Evolutionary conservation across 2,113 vertebrate species (phyloP), one percentile per base, ranked within the genome.

Genomic region (Cyprinus carpio): DNA sequence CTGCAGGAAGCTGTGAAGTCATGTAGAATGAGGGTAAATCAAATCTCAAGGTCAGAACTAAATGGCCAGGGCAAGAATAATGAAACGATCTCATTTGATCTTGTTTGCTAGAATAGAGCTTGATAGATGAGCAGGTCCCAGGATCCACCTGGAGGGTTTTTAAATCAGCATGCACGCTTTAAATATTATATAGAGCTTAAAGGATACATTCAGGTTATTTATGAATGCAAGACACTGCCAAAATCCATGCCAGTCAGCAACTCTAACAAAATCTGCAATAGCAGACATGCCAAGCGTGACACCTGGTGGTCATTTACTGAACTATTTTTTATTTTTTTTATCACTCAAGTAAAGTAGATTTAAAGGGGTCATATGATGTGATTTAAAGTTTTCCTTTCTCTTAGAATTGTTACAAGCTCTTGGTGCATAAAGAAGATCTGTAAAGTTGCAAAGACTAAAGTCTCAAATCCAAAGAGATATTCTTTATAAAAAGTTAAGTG

Each of bases 251-350:
- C 18, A 37, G 43, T 5, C 27, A 6, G 11, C 20, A 37, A 2
- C 20, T n/a, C 29, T 6, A 58, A 58, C 29, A 58, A n/a, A 18
- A 54, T 2, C 8, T 77, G 49, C 11, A 16, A 29, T 46, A 23
- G 16, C 5, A 27, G 37, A 46, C 0, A 64, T 64, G 77, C 23
- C 56, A 46, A 40, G 60, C 43, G 34, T 46, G 78, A 80, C 58
- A 40, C 58, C 78, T 80, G 58, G 15, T 80, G 77, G 77, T n/a
- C 54, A 60, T 78, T 13, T 23, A 34, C 27, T 56, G 25, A 25
- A n/a, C n/a, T n/a, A n/a, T n/a, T n/a, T n/a, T 0, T 11, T 25
- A 34, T 29, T 69, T 34, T 65, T 69, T 31, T 4, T n/a, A n/a
- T 37, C 29, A 40, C 16, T 37, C 18, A 11, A 71, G 16, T 69